Percentiles rank a stretch among this genome's conserved stretches.
Evolutionary conservation across 2,113 vertebrate genomes (phyloP).

Genomic region (Numenius arquata): DNA sequence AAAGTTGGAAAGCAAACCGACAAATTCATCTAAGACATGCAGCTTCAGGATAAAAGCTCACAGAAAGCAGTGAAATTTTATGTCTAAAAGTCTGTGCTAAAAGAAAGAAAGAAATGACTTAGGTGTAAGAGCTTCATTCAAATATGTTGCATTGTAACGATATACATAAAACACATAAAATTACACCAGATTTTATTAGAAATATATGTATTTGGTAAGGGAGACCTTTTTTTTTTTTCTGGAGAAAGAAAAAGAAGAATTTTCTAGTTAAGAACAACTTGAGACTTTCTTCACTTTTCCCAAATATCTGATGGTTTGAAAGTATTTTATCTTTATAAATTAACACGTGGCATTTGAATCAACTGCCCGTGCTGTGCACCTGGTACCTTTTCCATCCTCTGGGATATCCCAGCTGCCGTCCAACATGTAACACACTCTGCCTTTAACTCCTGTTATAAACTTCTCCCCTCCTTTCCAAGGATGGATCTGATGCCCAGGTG

Average conservation of each 20-base stretch:
- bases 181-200: neutral
- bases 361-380: neutral
- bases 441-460: neutral
- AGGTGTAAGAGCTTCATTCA: neutral
- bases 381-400: neutral
- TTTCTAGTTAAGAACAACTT: neutral
- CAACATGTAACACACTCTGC: neutral
- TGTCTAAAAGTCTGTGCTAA: neutral
- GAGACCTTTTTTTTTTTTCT: neutral
- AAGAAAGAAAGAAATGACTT: neutral
- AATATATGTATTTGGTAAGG: neutral
- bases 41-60: neutral
- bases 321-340: neutral
- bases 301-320: neutral
- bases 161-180: neutral
- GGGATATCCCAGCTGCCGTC: neutral
- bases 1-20: neutral
- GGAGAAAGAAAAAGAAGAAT: neutral
- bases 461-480: neutral
- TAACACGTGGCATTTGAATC: neutral
- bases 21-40: neutral
- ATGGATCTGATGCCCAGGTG: neutral
- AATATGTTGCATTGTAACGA: neutral
- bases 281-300: neutral
- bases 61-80: neutral